These are phyloP conservation scores for Drosophila ercepeae DNA, from an alignment of 1,140 invertebrate species.

Conservation along the genomic window DNA sequence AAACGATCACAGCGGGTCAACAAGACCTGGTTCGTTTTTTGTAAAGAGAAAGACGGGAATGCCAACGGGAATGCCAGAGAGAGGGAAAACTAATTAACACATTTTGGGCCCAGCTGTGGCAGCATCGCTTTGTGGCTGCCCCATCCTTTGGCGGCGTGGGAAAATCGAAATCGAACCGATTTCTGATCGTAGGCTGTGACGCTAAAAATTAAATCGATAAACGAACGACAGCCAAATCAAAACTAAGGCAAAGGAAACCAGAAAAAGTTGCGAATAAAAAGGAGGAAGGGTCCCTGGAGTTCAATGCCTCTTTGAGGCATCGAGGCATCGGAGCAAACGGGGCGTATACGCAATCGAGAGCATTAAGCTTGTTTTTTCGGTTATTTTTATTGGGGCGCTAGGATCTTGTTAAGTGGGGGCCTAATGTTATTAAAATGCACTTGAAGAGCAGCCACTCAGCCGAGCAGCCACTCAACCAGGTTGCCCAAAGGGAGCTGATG, in stretches of 20 bases:
- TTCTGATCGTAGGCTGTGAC: conserved; percentile 70
- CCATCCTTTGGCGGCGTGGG: conserved; percentile 61
- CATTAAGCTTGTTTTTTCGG: conserved; percentile 64
- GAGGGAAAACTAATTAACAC: conserved; percentile 68
- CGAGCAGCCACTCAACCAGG: no score
- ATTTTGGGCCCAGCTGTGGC: conserved; percentile 60
- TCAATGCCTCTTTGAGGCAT: conserved; percentile 64
- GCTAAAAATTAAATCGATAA: conserved; percentile 80
- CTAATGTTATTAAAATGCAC: conserved; percentile 81
- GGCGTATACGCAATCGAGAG: conserved; percentile 79
- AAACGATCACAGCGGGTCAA: conserved; percentile 39
- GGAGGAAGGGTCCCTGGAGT: conserved; percentile 34
- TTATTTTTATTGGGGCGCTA: conserved; percentile 64
- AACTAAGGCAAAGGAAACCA: conserved; percentile 65
- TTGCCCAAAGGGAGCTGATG: conserved; percentile 38
- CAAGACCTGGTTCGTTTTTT: neutral
- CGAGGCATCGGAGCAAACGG: conserved; percentile 37
- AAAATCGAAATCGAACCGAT: conserved; percentile 43
- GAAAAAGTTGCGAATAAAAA: conserved; percentile 11
- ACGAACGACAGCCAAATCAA: conserved; percentile 63
- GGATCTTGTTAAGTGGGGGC: conserved; percentile 72
- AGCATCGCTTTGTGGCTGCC: conserved; percentile 8
- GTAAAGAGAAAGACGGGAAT: conserved; percentile 15
- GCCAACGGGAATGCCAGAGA: neutral
- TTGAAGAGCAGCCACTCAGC: conserved; percentile 36